Evolutionary conservation across 2,113 vertebrate genomes (phyloP), one percentile per base, ranked within the genome.

Genomic region (Lepidothrix coronata): DNA sequence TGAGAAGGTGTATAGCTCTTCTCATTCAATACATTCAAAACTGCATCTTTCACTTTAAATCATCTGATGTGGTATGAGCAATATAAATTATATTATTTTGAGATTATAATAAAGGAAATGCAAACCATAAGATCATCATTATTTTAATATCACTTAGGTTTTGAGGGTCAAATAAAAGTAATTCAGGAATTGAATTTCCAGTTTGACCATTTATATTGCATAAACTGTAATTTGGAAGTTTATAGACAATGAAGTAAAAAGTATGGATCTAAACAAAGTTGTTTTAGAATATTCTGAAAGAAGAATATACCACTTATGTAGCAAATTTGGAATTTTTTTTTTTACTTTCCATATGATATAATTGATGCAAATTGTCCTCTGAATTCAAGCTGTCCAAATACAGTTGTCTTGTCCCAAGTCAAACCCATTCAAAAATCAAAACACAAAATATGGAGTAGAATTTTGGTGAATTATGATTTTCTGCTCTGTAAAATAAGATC

Each of bases 121-220:
- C 82, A 96, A 97, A 75, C 57, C 24, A 39, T 61, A 82, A 55
- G 54, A 86, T 83, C 67, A 88, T 95, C 9, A 71, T 96, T 88
- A 75, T 84, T 97, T 95, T 52, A 94, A 44, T 54, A 95, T 61
- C 62, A 65, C 54, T 77, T 84, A 92, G 62, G 49, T 89, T 89
- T 93, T 87, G 83, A 79, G 41, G 57, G 85, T 96, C 88, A 97
- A 87, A 83, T 48, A 81, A 77, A 95, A 93, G 46, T 77, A 95
- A 89, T 66, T 85, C 80, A 88, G 63, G 85, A 7, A 86, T 35
- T 61, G 18, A 75, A 49, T 92, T 72, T 51, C n/a, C 43, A 58
- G 49, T 78, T 92, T 86, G 57, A 77, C 23, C 25, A 70, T 41
- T 83, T 46, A 20, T 89, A 71, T 48, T 82, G 27, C 59, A 41